phyloP scores from a whole-genome alignment of 2,797 vertebrate genomes.

The Smutsia temminckii region DNA sequence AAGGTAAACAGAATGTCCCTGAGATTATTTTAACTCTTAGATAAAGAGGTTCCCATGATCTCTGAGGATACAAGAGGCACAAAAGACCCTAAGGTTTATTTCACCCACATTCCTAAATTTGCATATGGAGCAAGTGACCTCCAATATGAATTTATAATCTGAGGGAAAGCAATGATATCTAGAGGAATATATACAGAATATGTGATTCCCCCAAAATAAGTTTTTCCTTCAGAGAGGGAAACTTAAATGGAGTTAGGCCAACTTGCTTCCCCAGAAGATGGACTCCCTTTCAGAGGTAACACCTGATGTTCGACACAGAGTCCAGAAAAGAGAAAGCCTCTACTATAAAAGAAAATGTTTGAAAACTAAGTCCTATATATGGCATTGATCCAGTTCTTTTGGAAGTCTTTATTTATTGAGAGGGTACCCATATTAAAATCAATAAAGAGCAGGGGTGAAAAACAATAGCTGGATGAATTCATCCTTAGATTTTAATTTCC shows the following conservation, averaged over 20 bases:
- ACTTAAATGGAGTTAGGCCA: background rate
- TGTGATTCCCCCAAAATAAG: background rate
- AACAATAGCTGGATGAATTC: background rate
- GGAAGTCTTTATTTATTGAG: constrained; percentile 11
- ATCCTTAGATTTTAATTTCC: constrained; percentile 32
- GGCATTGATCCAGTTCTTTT: background rate
- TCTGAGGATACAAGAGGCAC: background rate
- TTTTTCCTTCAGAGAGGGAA: background rate
- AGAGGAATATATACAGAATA: background rate
- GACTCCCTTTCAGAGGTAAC: background rate
- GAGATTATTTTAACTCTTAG: background rate
- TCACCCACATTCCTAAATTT: background rate
- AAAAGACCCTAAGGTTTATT: background rate
- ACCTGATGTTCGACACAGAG: background rate
- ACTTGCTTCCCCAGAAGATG: background rate
- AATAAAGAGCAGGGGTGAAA: background rate
- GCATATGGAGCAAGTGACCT: background rate
- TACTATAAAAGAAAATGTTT: background rate
- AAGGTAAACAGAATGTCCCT: background rate
- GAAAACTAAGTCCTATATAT: background rate
- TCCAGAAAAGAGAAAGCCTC: background rate
- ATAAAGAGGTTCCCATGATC: background rate
- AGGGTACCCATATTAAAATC: background rate
- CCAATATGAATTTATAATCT: background rate
- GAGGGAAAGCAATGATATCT: background rate